Conservation (phyloP, 2,888 invertebrate species). For the Thereva nobilitata region DNA sequence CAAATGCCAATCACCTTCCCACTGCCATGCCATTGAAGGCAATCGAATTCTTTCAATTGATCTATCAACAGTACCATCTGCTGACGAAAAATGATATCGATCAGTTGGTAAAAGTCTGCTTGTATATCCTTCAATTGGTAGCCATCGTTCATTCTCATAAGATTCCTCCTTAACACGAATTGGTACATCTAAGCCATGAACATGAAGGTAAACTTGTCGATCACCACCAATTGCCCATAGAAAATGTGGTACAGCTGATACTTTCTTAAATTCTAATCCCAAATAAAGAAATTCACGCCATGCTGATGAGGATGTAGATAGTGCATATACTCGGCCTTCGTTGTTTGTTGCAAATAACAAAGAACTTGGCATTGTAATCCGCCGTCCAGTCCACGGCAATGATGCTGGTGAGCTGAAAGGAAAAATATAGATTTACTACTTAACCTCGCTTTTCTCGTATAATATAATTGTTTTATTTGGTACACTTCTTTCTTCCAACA, state of each 20-base stretch:
- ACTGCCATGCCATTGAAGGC: constrained; percentile 94
- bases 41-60: constrained; percentile 80
- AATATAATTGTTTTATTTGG: no score
- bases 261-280: constrained; percentile 85
- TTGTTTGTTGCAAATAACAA: constrained; percentile 83
- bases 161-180: constrained; percentile 88
- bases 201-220: constrained; percentile 89
- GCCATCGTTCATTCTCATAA: constrained; percentile 93
- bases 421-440: neutral
- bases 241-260: constrained; percentile 82
- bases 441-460: neutral
- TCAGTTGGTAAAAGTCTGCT: constrained; percentile 84
- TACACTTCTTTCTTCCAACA: no score
- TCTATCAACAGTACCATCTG: constrained; percentile 78
- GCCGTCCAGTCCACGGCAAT: neutral
- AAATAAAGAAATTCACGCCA: constrained; percentile 87
- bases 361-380: constrained; percentile 68
- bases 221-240: constrained; percentile 94
- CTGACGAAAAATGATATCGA: constrained; percentile 81
- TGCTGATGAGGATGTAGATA: constrained; percentile 78
- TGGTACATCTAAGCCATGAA: constrained; percentile 86
- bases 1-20: constrained; percentile 93
- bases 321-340: constrained; percentile 84
- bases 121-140: constrained; percentile 86
- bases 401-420: neutral